phyloP scores from a whole-genome alignment of 2,797 vertebrate species.

The Liasis olivaceus region DNA sequence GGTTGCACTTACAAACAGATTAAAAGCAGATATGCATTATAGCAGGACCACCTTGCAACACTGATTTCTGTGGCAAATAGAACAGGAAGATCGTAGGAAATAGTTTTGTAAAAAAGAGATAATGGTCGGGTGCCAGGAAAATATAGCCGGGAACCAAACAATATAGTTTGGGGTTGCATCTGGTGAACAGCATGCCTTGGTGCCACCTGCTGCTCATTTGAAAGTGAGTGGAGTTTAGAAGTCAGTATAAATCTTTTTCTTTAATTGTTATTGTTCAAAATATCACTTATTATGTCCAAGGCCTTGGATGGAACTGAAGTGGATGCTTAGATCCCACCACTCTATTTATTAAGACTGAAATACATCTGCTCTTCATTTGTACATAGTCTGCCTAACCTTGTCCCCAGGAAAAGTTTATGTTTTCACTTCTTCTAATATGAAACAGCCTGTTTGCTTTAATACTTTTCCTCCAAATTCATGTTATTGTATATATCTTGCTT shows the following conservation, averaged over 20 bases:
- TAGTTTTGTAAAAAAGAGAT: not conserved
- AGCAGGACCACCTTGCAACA: no score
- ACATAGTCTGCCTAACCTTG: not conserved
- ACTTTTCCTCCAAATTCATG: not conserved
- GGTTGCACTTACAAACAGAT: no score
- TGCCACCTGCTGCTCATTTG: no score
- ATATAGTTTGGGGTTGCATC: not conserved
- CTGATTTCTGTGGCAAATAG: not conserved
- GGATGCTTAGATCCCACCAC: not conserved
- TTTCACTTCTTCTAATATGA: not conserved
- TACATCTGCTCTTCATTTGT: not conserved
- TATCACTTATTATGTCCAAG: not conserved
- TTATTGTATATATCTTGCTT: not conserved
- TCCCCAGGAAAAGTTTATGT: not conserved
- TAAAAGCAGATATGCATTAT: no score
- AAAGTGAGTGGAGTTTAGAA: no score
- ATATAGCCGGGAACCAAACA: not conserved
- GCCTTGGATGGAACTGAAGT: not conserved
- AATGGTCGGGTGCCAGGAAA: not conserved
- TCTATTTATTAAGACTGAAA: not conserved
- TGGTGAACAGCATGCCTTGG: not conserved
- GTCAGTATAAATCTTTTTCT: no score
- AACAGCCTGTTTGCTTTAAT: not conserved
- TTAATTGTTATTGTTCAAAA: no score
- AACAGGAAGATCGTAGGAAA: not conserved